Base-by-base conservation (phyloP, 30 jellyfish, hydroid and myxozoan genomes). In the Chironex yamaguchii region DNA sequence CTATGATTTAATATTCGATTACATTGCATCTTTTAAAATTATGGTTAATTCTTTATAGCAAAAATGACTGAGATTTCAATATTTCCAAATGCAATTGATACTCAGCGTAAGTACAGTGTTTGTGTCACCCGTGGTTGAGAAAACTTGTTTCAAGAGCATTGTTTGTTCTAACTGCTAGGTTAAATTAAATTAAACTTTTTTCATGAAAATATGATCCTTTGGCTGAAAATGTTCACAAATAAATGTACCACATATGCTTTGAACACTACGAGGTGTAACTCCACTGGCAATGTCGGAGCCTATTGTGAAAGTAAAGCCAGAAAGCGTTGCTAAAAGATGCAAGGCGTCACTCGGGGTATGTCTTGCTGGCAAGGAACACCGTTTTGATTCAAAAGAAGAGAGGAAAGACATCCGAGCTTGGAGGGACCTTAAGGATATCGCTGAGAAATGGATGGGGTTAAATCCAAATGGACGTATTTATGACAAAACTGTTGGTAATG, bases 261-360 rank as follows among this genome's bases (percentile, higher is more conserved):
- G 71, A 54, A n/a, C 71, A 54, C 22, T 3, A 54, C 71, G 71
- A 54, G 71, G 25, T 54, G 71, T n/a, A 54, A 54, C 71, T 54
- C 71, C 71, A 54, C 71, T 54, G 71, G 71, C 3, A 54, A 54
- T 54, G 71, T 54, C 71, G 71, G 71, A 54, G 71, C 71, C 71
- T 3, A 54, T 54, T 32, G 31, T 54, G 71, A 54, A 54, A 54
- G 71, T 32, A 54, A 54, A 54, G 71, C 80, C 80, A 67, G 80
- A 67, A 25, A 67, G 80, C 80, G 80, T 58, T 25, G 80, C 80
- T 28, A 67, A 67, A 67, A 67, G 80, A 58, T 58, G 80, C 31
- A 67, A 67, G 80, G 80, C 34, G 54, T 67, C 80, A 67, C 80
- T 67, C 34, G 80, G 80, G 80, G 9, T 67, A 67, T 67, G 80